Base-by-base conservation (phyloP, 2,113 vertebrate genomes). In the Mormyrus iriodes region DNA sequence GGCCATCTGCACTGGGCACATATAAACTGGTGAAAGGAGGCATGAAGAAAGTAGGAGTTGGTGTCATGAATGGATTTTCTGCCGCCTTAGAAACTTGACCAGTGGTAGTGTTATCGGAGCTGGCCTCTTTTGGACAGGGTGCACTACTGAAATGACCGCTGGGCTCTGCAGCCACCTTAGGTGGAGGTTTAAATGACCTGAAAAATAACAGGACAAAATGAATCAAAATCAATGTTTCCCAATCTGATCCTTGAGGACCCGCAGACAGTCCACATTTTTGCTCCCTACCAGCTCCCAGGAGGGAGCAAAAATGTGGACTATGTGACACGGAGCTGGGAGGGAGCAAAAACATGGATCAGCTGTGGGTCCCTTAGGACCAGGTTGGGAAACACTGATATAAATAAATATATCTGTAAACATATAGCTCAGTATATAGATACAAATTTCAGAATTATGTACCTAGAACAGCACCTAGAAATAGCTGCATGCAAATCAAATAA, bases 171-270 rank as follows among this genome's bases (percentile, higher is more conserved):
- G 90, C 93, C 92, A 92, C 92, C 2, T 21, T 92, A 90, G 39
- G 91, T 90, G 95, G 89, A 89, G 89, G 90, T 92, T 95, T 95
- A 95, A 98, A 98, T 94, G 98, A 96, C 89, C 98, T 98, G 92
- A 6, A 93, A 92, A 90, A 92, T 55, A 13, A 55, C 53, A 55
- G 53, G 53, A 55, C 53, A 55, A 55, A 55, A 73, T 73, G 12
- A 73, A 73, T 35, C 27, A 12, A 31, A 31, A 69, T 31, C 3
- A 69, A 69, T 69, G 27, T 31, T 27, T 27, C 9, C 65, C 65
- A 27, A 13, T 69, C 10, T 8, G 1, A 2, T 1, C 21, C 24
- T 69, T 27, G 61, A 69, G 61, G 53, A 58, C 5, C 21, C 2
- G 4, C 21, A 58, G 21, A 24, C 55, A 58, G 21, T 58, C 5